Evolutionary conservation across 2,113 vertebrate species (phyloP).

Genomic region (Limnothrissa miodon): DNA sequence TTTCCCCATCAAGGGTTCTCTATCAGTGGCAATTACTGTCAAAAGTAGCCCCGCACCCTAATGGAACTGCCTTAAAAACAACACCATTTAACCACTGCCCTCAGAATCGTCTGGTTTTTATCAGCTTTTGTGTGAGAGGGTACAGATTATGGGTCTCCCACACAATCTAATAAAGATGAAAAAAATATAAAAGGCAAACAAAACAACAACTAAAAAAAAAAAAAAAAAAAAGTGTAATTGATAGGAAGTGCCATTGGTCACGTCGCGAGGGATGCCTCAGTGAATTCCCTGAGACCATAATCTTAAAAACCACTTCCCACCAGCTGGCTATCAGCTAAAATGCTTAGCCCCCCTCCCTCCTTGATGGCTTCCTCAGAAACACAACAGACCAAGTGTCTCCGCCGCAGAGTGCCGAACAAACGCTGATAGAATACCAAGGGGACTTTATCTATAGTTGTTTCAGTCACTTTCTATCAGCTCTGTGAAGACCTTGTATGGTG

Average conservation of each 20-base stretch:
- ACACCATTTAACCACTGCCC: slow-evolving; percentile 56
- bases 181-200: too few relatives aligned
- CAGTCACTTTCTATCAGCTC: slow-evolving; percentile 40
- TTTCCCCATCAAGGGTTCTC: slow-evolving; percentile 49
- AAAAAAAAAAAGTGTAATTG: slow-evolving; percentile 58
- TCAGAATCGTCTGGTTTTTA: slow-evolving; percentile 47
- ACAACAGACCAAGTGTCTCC: slow-evolving; percentile 62
- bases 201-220: slow-evolving; percentile 44
- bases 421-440: slow-evolving; percentile 49
- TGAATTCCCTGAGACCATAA: slow-evolving; percentile 65
- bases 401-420: slow-evolving; percentile 21
- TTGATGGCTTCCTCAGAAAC: slow-evolving; percentile 59
- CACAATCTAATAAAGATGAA: slow-evolving; percentile 63
- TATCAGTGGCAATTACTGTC: slow-evolving; percentile 61
- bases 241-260: slow-evolving; percentile 69
- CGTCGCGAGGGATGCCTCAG: slow-evolving; percentile 58
- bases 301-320: slow-evolving; percentile 69
- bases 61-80: slow-evolving; percentile 49
- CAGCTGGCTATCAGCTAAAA: slow-evolving; percentile 57
- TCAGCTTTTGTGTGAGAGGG: slow-evolving; percentile 35
- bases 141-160: slow-evolving; percentile 27
- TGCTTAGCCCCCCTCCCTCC: slow-evolving; percentile 54
- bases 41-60: slow-evolving; percentile 53
- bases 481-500: not conserved
- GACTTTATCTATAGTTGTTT: slow-evolving; percentile 60